These are phyloP conservation scores for Trematomus loennbergii DNA, from an alignment of 2,113 vertebrate species.

Conservation along the genomic window DNA sequence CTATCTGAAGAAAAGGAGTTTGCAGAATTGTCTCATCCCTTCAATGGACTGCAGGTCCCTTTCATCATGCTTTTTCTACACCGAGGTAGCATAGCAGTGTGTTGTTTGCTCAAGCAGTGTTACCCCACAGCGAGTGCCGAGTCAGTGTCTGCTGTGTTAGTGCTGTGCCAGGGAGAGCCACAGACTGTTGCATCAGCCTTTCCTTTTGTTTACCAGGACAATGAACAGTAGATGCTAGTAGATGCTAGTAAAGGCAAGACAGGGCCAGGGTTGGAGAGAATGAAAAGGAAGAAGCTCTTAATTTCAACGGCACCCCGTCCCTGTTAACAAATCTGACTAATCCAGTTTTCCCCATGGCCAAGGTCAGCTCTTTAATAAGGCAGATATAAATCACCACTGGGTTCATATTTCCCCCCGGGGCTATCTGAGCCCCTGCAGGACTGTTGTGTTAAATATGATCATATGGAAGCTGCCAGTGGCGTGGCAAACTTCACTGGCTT, in stretches of 20 bases:
- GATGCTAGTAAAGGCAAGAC: slow-evolving; percentile 41
- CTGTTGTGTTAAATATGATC: slow-evolving; percentile 72
- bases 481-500: slow-evolving; percentile 59
- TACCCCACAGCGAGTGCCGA: slow-evolving; percentile 54
- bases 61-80: slow-evolving; percentile 47
- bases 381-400: slow-evolving; percentile 74
- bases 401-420: slow-evolving; percentile 64
- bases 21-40: slow-evolving; percentile 44
- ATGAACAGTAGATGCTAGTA: slow-evolving; percentile 46
- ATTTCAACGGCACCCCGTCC: slow-evolving; percentile 42
- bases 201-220: slow-evolving; percentile 71
- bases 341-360: slow-evolving; percentile 66
- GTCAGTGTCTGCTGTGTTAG: slow-evolving; percentile 65
- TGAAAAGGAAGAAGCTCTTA: slow-evolving; percentile 46
- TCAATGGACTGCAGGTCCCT: slow-evolving; percentile 55
- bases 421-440: slow-evolving; percentile 64
- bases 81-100: slow-evolving; percentile 17
- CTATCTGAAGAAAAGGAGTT: slow-evolving; percentile 25
- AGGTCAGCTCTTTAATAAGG: slow-evolving; percentile 79
- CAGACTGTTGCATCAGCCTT: slow-evolving; percentile 70
- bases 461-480: slow-evolving; percentile 57
- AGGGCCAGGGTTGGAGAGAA: slow-evolving; percentile 24
- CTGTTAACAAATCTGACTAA: slow-evolving; percentile 64
- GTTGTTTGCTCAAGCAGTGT: slow-evolving; percentile 48
- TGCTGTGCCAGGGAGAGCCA: slow-evolving; percentile 57